Evolutionary conservation across 2,113 vertebrate species (phyloP), one percentile per base, ranked within the genome.

Genomic region (Phaetusa simplex): DNA sequence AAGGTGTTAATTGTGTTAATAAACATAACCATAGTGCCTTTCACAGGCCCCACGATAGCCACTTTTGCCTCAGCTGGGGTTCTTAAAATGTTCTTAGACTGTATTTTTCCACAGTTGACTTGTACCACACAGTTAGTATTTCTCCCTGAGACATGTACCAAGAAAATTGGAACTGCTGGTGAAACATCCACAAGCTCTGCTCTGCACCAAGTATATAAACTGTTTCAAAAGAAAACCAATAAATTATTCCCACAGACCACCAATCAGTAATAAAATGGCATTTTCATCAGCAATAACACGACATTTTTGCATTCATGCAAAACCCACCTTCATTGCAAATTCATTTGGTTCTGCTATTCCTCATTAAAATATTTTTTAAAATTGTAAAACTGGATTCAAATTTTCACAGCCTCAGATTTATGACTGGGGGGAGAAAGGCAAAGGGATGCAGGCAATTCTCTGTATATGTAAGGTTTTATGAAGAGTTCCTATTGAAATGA

Each of bases 1-100:
- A 65, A 91, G 91, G 87, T 95, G 90, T 83, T 97, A 94, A 93
- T 96, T 88, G 71, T 93, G 74, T 55, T 90, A 91, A 87, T 94
- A 87, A 94, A 94, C 81, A 89, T 34, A 74, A 64, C 43, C 47
- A 21, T 27, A 29, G 40, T 62, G 50, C 74, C 19, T 96, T 96
- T 95, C 85, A 90, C 79, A n/a, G 45, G 40, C 58, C 95, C 92
- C 90, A 36, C 0, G 74, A 62, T 22, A 90, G 24, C 42, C 36
- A 62, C 90, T 96, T 94, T 69, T 82, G 30, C 66, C 81, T 90
- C 12, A n/a, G 56, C 74, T 88, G 85, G 78, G 21, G 30, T 72
- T 86, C 77, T 89, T 76, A 64, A 87, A 92, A 69, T 66, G 52
- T 61, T 93, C 86, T 85, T 82, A 56, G 38, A 18, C 43, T 81